These are phyloP conservation scores for Anneissia japonica DNA, from an alignment of 35 echinoderm and acorn worm genomes.

Conservation along the genomic window DNA sequence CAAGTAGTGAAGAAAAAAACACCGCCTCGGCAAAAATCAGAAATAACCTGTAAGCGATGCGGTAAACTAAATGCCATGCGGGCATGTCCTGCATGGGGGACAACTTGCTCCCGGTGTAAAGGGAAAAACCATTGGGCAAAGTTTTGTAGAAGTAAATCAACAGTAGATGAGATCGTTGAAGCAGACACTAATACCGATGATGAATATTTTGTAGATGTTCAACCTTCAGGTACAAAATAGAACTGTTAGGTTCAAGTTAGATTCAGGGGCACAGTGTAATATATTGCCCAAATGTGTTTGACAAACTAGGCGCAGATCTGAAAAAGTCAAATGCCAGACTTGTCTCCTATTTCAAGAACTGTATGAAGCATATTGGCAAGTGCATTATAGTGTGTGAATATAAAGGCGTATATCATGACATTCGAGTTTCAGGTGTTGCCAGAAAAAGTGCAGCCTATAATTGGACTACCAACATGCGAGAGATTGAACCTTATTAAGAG, in stretches of 20 bases:
- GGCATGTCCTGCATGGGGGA: neutral
- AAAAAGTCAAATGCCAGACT: neutral
- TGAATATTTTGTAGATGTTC: neutral
- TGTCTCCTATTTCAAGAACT: too few relatives aligned
- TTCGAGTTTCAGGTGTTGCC: too few relatives aligned
- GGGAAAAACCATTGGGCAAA: neutral
- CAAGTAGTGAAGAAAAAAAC: too few relatives aligned
- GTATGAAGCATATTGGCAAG: too few relatives aligned
- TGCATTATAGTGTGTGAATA: too few relatives aligned
- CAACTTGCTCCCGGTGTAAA: neutral
- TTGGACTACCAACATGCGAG: neutral
- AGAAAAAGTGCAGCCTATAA: constrained; percentile 4
- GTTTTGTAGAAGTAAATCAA: neutral
- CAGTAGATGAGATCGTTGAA: neutral
- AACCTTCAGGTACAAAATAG: too few relatives aligned
- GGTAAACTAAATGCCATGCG: neutral
- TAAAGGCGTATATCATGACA: too few relatives aligned
- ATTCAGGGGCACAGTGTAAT: neutral
- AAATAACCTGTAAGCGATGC: neutral
- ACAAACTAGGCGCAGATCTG: too few relatives aligned
- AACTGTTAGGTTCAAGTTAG: neutral
- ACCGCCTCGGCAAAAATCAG: too few relatives aligned
- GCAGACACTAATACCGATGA: neutral
- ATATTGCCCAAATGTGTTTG: too few relatives aligned
- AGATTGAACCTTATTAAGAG: constrained; percentile 3